Evolutionary conservation across 2,797 vertebrate species (phyloP), one percentile per base, ranked within the genome.

Genomic region (Pelobates cultripes): DNA sequence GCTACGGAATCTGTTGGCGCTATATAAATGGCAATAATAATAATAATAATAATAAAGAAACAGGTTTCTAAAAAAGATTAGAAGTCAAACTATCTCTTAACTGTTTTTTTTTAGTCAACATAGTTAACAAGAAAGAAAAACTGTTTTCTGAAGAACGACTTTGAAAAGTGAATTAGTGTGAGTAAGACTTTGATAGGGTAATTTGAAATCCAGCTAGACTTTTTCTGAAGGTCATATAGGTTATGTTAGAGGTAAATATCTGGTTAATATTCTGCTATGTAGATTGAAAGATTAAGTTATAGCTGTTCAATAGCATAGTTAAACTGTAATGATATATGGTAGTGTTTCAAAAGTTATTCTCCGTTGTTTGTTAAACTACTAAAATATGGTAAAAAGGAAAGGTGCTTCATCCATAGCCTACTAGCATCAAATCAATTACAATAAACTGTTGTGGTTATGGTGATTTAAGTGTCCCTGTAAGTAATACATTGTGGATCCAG

Each of bases 161-260:
- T 1, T 28, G 28, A 28, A 75, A 75, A 43, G 57, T 41, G 28
- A 28, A 28, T 28, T 28, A 28, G 28, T 45, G 60, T n/a, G 5
- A 75, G 61, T 17, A 64, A 63, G 57, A 64, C 73, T 71, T 75
- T 4, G 60, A n/a, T 28, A 75, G 44, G 57, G 15, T 45, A 75
- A 28, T 75, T 64, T 42, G 10, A 75, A 63, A 63, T 8, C 55
- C 12, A 60, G 7, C 9, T 8, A 43, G 7, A 28, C 14, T 63
- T 63, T 53, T 45, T 64, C 43, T 45, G 41, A 64, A 64, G 73
- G 57, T 75, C 73, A 64, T 28, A 9, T 3, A 13, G 15, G 57
- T 63, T 44, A 63, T 9, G 17, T 3, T 15, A 45, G 45, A 75
- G 57, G 55, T 75, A 41, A 75, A 55, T 44, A 64, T 10, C 5